Evolutionary conservation across 2,113 vertebrate genomes (phyloP).

Genomic region (Lycocorax pyrrhopterus): DNA sequence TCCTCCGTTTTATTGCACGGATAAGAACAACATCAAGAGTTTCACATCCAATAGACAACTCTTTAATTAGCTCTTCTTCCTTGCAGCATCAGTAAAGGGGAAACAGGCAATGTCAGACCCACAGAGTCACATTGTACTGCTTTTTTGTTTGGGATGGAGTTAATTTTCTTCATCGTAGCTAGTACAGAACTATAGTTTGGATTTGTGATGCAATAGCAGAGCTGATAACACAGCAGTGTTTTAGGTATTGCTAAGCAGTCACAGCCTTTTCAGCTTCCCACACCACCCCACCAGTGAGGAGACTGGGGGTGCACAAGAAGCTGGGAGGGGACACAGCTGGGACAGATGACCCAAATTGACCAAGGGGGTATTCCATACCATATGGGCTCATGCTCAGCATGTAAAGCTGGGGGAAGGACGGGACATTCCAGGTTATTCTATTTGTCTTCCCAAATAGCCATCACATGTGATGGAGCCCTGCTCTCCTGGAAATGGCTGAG

Average conservation of each 20-base stretch:
- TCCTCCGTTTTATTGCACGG: neutral
- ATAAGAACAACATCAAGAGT: neutral
- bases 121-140: neutral
- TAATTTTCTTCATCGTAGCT: neutral
- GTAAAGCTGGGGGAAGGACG: neutral
- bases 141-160: neutral
- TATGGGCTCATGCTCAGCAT: neutral
- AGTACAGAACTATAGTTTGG: neutral
- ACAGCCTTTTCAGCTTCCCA: neutral
- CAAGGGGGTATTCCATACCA: neutral
- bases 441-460: neutral
- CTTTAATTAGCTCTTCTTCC: neutral
- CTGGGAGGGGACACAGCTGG: neutral
- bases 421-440: fast-evolving
- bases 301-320: fast-evolving
- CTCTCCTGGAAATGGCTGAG: neutral
- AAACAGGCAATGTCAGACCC: neutral
- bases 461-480: fast-evolving
- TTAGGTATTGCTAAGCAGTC: neutral
- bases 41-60: neutral
- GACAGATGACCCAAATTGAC: neutral
- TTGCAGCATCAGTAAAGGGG: neutral
- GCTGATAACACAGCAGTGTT: neutral
- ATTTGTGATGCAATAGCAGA: neutral
- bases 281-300: fast-evolving